phyloP scores from a whole-genome alignment of 2,888 invertebrate species.

The Cheilosia grossa region DNA sequence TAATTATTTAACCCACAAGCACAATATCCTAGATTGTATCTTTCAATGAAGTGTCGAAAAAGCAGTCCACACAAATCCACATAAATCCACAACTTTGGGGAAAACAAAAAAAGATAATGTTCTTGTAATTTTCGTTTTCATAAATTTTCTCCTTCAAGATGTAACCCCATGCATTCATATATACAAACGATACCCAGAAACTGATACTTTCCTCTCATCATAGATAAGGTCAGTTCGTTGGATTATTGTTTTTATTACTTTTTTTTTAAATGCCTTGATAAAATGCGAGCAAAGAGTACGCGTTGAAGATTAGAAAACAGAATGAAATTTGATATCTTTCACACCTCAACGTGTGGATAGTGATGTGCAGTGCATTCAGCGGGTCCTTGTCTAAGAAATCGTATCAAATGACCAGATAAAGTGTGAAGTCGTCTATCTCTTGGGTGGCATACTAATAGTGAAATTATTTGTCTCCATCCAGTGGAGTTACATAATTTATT shows the following conservation, averaged over 20 bases:
- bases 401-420: conserved; percentile 62
- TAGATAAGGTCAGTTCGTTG: conserved; percentile 20
- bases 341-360: conserved; percentile 58
- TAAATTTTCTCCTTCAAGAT: conserved; percentile 33
- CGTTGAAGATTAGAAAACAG: conserved; percentile 60
- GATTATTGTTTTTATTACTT: conserved; percentile 18
- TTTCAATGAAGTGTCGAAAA: conserved; percentile 66
- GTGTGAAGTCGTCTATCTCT: conserved; percentile 52
- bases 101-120: conserved; percentile 12
- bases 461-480: conserved; percentile 12
- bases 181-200: conserved; percentile 35
- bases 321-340: conserved; percentile 59
- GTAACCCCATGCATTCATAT: background rate
- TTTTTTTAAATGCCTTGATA: conserved; percentile 1
- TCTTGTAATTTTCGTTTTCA: conserved; percentile 50
- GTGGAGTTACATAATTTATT: conserved; percentile 29
- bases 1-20: conserved; percentile 34
- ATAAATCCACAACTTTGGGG: conserved; percentile 12
- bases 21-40: conserved; percentile 48
- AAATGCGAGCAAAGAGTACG: conserved; percentile 39
- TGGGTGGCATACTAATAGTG: conserved; percentile 48
- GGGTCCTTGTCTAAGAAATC: conserved; percentile 55
- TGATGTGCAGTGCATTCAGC: conserved; percentile 17
- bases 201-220: conserved; percentile 21
- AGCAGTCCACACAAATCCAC: conserved; percentile 24